Percentiles rank a stretch among this genome's conserved stretches.
These are phyloP conservation scores for Hyles euphorbiae DNA, from an alignment of 1,140 invertebrate genomes.

Conservation along the genomic window DNA sequence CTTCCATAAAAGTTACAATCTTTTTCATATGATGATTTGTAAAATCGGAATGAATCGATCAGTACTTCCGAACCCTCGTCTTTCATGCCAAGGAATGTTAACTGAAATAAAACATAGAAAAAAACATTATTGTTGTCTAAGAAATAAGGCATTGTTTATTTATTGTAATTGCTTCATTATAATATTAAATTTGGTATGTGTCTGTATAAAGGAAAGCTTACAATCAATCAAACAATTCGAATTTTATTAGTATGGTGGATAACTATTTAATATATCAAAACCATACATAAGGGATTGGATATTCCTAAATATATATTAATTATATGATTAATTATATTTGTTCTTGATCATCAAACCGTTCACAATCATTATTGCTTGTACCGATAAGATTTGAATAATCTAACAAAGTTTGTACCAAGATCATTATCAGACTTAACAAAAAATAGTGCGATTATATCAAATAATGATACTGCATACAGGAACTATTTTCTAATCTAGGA, in stretches of 20 bases:
- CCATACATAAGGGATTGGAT: neutral
- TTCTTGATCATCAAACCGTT: slow-evolving; percentile 2
- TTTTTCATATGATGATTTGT: slow-evolving; percentile 22
- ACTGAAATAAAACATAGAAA: slow-evolving; percentile 20
- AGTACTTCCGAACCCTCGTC: slow-evolving; percentile 24
- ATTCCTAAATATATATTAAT: neutral
- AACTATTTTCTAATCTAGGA: too few species aligned
- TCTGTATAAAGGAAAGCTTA: too few species aligned
- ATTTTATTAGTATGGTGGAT: too few species aligned
- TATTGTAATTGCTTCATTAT: too few species aligned
- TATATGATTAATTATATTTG: neutral
- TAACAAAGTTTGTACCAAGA: slow-evolving; percentile 1
- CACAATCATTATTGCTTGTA: slow-evolving; percentile 1
- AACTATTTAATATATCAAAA: neutral
- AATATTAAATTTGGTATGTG: too few species aligned
- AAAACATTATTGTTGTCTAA: too few species aligned
- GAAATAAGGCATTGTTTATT: too few species aligned
- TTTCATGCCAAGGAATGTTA: slow-evolving; percentile 28
- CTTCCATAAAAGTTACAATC: slow-evolving; percentile 31
- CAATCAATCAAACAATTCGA: too few species aligned
- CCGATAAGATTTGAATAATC: slow-evolving; percentile 6
- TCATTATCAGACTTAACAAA: slow-evolving; percentile 1
- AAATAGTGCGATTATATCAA: neutral
- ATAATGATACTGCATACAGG: too few species aligned
- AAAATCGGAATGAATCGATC: slow-evolving; percentile 38